A percentile compares a stretch with the other conserved stretches of the same genome.
Evolutionary conservation across 2,113 vertebrate species (phyloP).

Genomic region (Xenopus borealis): DNA sequence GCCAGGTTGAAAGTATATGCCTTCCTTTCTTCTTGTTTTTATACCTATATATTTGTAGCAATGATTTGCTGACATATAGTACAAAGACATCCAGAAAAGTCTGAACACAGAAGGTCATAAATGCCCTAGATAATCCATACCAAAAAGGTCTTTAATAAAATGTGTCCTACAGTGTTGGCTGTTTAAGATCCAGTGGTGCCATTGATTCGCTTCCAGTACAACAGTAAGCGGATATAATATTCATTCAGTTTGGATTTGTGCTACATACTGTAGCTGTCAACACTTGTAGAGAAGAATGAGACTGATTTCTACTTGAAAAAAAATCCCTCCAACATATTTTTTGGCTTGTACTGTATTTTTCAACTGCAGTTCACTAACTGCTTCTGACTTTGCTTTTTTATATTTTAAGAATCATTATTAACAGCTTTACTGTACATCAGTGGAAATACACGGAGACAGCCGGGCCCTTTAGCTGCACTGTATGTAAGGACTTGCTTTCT

Average conservation of each 20-base stretch:
- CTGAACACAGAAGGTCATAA: slow-evolving; percentile 19
- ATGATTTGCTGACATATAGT: background rate
- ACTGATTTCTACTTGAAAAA: slow-evolving; percentile 16
- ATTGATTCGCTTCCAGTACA: slow-evolving; percentile 18
- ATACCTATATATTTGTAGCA: background rate
- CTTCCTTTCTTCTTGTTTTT: too few relatives aligned
- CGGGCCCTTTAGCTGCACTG: too few relatives aligned
- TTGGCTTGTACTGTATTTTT: background rate
- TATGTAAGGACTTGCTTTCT: too few relatives aligned
- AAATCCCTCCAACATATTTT: background rate
- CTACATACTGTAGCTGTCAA: slow-evolving; percentile 34
- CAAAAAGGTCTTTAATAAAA: slow-evolving; percentile 20
- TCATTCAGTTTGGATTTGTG: slow-evolving; percentile 9
- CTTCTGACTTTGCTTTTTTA: background rate
- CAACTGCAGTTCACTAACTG: background rate
- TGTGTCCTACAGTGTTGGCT: slow-evolving; percentile 1
- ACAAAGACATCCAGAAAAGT: background rate
- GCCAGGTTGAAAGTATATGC: too few relatives aligned
- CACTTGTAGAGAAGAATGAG: slow-evolving; percentile 23
- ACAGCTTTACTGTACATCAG: too few relatives aligned
- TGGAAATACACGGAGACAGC: too few relatives aligned
- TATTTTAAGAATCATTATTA: too few relatives aligned
- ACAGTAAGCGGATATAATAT: slow-evolving; percentile 29
- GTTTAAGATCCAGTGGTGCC: slow-evolving; percentile 19
- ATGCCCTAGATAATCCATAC: slow-evolving; percentile 9